Evolutionary conservation across 2,888 invertebrate species (phyloP), one percentile per base, ranked within the genome.

Genomic region (Mesodorylaimus sp.): DNA sequence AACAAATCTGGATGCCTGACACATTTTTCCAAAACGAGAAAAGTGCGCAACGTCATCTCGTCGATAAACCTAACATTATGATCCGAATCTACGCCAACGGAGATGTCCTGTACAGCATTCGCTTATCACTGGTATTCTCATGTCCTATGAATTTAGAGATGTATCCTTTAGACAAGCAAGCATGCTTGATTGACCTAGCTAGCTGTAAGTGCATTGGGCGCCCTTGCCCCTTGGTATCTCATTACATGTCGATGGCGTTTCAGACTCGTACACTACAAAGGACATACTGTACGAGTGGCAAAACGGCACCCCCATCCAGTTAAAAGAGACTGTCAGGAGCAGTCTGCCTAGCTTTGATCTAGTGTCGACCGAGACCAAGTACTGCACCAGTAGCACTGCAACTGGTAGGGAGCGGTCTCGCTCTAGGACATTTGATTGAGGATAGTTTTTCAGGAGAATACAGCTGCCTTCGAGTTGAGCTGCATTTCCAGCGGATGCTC

Each of bases 231-330:
- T 32, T 13, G 10, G 32, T 32, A 10, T 36, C 36, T 10, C 36
- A 36, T 13, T 45, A 26, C 7, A 7, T 19, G 7, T 25, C 16
- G 10, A 29, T 41, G 3, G 25, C 28, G 50, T 64, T 70, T 54
- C 68, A 89, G 91, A 95, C 70, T 93, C 93, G 55, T 93, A 91
- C 83, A 91, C 93, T 43, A 91, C 89, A 44, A 83, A 83, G 60
- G 88, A 89, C 72, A 75, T 89, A 63, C 84, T 86, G 60, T 89
- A 89, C 73, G 75, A 84, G 58, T 89, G 89, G 89, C 88, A 88
- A 69, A 52, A 52, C 13, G 83, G 81, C 28, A 86, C 87, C 70
- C 88, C 88, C 1, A 87, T 88, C 49, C 88, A 89, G 74, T 84
- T 88, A 58, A 85, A 86, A 21, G 57, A 59, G 47, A 64, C 61